phyloP scores from a whole-genome alignment of 1,140 invertebrate genomes.

The Euwallacea similis region DNA sequence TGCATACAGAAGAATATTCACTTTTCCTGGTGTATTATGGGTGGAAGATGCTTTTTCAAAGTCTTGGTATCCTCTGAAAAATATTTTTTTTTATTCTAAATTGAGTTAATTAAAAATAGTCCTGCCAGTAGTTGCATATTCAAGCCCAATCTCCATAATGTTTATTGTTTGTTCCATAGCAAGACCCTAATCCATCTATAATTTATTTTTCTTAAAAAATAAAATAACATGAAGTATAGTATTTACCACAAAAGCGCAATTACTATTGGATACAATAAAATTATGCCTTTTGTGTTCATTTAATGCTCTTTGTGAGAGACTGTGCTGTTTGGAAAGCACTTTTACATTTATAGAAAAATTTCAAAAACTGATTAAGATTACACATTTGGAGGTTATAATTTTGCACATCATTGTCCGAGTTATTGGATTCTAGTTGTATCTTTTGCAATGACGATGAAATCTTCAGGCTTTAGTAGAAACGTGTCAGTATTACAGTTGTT shows the following conservation, averaged over 20 bases:
- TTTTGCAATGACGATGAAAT: not conserved
- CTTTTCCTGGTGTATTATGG: not conserved
- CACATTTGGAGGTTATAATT: not conserved
- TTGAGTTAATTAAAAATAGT: not conserved
- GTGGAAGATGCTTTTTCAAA: not conserved
- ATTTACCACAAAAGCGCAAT: too few relatives aligned
- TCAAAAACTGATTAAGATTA: not conserved
- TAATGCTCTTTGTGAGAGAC: too few relatives aligned
- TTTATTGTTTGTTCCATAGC: not conserved
- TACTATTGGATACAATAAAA: too few relatives aligned
- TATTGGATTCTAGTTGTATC: not conserved
- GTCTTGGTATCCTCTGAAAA: not conserved
- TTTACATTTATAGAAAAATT: too few relatives aligned
- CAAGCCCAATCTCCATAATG: not conserved
- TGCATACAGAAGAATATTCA: not conserved
- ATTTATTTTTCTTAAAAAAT: constrained; percentile 1
- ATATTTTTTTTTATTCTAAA: not conserved
- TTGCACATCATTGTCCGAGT: not conserved
- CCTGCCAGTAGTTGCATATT: not conserved
- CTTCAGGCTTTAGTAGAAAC: not conserved
- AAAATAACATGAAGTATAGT: not conserved
- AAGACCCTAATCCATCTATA: not conserved
- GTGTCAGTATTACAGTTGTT: too few relatives aligned
- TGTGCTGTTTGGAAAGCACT: too few relatives aligned
- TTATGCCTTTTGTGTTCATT: too few relatives aligned